Percentiles rank a stretch among this genome's conserved stretches.
Conservation (phyloP, 2,888 invertebrate species). For the Enoplolaimus lenunculus region DNA sequence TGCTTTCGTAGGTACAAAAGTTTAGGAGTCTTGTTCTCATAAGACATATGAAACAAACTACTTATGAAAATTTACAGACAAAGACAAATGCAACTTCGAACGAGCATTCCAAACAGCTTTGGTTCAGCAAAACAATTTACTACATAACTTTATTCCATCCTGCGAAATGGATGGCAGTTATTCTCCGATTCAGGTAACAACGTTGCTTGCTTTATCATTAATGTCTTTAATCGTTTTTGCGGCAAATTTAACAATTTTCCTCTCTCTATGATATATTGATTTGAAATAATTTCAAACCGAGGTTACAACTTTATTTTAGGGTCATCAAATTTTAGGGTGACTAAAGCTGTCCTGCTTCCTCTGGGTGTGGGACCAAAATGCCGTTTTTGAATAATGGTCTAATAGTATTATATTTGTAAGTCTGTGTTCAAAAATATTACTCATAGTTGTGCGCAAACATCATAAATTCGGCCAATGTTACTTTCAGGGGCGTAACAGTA, state of each 20-base stretch:
- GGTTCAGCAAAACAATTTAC: slow-evolving; percentile 10
- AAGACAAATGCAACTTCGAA: slow-evolving; percentile 18
- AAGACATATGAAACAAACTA: no score
- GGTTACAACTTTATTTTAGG: no score
- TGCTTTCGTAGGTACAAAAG: no score
- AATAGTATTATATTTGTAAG: background rate
- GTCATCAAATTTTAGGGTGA: background rate
- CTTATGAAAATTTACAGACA: slow-evolving; percentile 16
- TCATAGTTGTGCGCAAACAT: background rate
- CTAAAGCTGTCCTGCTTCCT: background rate
- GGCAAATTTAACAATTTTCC: no score
- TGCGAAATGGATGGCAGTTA: slow-evolving; percentile 71
- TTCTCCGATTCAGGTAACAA: slow-evolving; percentile 56
- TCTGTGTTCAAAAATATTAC: background rate
- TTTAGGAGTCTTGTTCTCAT: no score
- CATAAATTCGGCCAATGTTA: no score
- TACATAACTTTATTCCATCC: slow-evolving; percentile 52
- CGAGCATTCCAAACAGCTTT: slow-evolving; percentile 23
- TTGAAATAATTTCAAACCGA: no score
- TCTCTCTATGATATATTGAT: no score
- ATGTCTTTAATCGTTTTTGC: no score
- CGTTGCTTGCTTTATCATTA: no score
- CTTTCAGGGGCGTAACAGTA: no score
- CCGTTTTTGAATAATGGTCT: no score
- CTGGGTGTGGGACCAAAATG: background rate